A percentile compares a stretch with the other conserved stretches of the same genome.
phyloP scores from a whole-genome alignment of 2,113 vertebrate species.

The Sigmodon hispidus region DNA sequence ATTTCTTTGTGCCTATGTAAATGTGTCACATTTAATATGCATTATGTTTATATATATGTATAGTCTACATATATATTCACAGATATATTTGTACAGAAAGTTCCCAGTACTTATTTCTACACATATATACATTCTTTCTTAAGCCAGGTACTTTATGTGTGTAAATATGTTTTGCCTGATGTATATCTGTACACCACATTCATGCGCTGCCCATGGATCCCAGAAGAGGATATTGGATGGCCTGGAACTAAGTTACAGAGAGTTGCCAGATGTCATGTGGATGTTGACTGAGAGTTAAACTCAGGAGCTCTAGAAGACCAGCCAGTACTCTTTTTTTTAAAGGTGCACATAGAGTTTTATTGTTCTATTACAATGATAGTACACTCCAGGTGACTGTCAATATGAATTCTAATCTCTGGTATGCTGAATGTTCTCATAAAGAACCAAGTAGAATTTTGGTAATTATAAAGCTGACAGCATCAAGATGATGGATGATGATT shows the following conservation, averaged over 20 bases:
- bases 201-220: background rate
- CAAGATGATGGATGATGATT: background rate
- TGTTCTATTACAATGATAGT: background rate
- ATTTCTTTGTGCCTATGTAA: background rate
- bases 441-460: background rate
- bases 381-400: background rate
- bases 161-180: background rate
- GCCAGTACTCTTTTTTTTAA: background rate
- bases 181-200: background rate
- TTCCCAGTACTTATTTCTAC: background rate
- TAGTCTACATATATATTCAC: background rate
- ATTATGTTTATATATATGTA: background rate
- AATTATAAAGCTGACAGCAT: background rate
- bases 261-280: background rate
- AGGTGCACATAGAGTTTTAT: constrained; percentile 1
- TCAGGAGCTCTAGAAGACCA: background rate
- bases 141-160: background rate
- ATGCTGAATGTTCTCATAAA: background rate
- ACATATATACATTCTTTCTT: background rate
- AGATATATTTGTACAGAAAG: background rate
- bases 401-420: background rate
- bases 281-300: background rate
- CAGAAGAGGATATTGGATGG: background rate
- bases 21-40: background rate
- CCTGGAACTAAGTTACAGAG: background rate